Evolutionary conservation across 2,888 invertebrate genomes (phyloP), one percentile per base, ranked within the genome.

Genomic region (Clostera curtula): DNA sequence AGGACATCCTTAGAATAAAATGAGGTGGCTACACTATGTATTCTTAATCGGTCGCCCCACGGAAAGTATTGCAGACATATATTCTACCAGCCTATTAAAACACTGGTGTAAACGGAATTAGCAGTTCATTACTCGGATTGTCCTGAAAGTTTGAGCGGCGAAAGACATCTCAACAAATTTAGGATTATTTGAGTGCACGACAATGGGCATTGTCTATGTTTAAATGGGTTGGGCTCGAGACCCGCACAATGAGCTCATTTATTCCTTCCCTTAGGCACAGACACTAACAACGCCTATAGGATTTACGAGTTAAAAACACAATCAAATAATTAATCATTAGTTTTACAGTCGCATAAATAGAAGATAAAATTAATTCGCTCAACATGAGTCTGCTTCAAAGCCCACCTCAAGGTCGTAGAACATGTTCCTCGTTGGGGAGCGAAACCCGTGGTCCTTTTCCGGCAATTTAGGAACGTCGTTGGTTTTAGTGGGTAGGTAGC

Each of bases 131-230:
- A 47, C 59, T 50, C 34, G 50, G 49, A 59, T 61, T 51, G 56
- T 58, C 51, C 55, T 43, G 30, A 55, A 66, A 65, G 51, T 64
- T 63, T 49, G 50, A 58, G 51, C 58, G 54, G 50, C 49, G 59
- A 65, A 64, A 68, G 67, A 64, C 66, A 66, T 68, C 61, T 55
- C 57, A 62, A 66, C 68, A 65, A 70, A 71, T 71, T 75, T 64
- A 58, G 67, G 57, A 68, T 72, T 69, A 71, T 67, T 68, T 62
- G 57, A 59, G 57, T 63, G 59, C 57, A 65, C 58, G 63, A 72
- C 72, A 72, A 71, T 73, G 63, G 69, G 66, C 65, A 74, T 75
- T 75, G 74, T 75, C 70, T 72, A 64, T 72, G 63, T 71, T 65
- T 59, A 72, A 72, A 74, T 71, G 64, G 66, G 68, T 59, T 62